phyloP scores from a whole-genome alignment of 2,797 vertebrate genomes.

The Fundulus diaphanus region DNA sequence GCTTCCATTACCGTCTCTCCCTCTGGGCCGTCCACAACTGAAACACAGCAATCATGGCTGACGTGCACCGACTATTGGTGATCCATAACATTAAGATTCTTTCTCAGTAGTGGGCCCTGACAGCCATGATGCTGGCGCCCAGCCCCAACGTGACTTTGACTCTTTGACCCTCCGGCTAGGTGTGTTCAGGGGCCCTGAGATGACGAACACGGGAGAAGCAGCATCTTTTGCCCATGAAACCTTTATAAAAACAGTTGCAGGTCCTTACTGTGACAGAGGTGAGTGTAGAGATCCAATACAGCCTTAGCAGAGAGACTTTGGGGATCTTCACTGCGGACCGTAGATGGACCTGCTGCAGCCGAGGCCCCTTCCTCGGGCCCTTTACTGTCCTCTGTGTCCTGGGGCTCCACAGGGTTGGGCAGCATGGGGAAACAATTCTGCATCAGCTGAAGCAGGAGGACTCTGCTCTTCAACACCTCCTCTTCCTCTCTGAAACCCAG shows the following conservation, averaged over 20 bases:
- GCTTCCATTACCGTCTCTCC: slow-evolving; percentile 79
- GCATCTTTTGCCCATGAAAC: neutral
- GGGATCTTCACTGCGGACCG: slow-evolving; percentile 55
- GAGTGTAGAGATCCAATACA: slow-evolving; percentile 88
- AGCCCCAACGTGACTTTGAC: neutral
- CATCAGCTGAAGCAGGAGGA: slow-evolving; percentile 90
- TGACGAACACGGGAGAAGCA: neutral
- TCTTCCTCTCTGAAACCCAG: slow-evolving; percentile 79
- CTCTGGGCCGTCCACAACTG: slow-evolving; percentile 89
- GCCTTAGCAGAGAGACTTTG: slow-evolving; percentile 70
- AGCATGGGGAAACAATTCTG: slow-evolving; percentile 94
- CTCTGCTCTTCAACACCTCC: slow-evolving; percentile 89
- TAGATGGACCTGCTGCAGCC: slow-evolving; percentile 39
- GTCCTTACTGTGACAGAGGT: slow-evolving; percentile 89
- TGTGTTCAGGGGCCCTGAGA: neutral
- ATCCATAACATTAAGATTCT: neutral
- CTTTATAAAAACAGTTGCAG: neutral
- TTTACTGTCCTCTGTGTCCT: slow-evolving; percentile 54
- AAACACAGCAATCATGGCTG: slow-evolving; percentile 20
- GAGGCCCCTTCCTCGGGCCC: slow-evolving; percentile 19
- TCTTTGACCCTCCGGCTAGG: too few species aligned
- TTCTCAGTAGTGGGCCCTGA: neutral
- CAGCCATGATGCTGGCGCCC: neutral
- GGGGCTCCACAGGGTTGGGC: slow-evolving; percentile 75
- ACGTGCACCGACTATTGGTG: neutral